A percentile compares a stretch with the other conserved stretches of the same genome.
These are phyloP conservation scores for Arbacia lixula DNA, from an alignment of 53 echinoderm and acorn worm genomes.

Conservation along the genomic window DNA sequence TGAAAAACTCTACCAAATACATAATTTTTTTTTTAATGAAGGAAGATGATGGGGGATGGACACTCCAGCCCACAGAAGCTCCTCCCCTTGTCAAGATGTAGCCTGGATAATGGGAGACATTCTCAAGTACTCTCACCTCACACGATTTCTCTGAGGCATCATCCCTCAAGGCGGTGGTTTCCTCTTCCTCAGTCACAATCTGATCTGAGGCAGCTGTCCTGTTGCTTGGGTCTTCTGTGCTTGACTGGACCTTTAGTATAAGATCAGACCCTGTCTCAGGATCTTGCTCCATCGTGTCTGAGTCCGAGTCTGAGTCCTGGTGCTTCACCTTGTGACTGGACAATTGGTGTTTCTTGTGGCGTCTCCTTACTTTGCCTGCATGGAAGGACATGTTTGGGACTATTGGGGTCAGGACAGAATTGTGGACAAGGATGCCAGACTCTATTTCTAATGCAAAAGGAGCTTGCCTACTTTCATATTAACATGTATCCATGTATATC, in stretches of 20 bases:
- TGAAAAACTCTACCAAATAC: no score
- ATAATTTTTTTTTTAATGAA: no score
- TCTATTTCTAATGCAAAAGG: no score
- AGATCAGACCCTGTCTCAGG: conserved; percentile 5
- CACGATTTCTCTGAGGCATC: background rate
- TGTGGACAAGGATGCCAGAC: no score
- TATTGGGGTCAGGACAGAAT: no score
- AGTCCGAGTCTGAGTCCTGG: conserved; percentile 19
- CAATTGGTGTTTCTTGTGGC: conserved; percentile 15
- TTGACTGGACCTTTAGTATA: background rate
- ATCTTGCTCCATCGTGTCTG: conserved; percentile 22
- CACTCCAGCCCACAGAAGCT: no score
- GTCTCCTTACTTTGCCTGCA: conserved; percentile 43
- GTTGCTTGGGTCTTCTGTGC: background rate
- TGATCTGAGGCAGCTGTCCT: background rate
- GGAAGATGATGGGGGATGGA: no score
- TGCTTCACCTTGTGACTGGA: background rate
- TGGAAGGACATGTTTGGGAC: no score
- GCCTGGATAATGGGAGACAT: no score
- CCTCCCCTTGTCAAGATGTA: no score
- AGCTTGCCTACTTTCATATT: no score
- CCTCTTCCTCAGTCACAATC: conserved; percentile 9
- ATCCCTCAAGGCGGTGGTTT: background rate
- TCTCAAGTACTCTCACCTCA: background rate
- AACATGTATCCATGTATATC: no score